phyloP scores from a whole-genome alignment of 2,113 vertebrate species.

The Chelonoidis abingdonii region DNA sequence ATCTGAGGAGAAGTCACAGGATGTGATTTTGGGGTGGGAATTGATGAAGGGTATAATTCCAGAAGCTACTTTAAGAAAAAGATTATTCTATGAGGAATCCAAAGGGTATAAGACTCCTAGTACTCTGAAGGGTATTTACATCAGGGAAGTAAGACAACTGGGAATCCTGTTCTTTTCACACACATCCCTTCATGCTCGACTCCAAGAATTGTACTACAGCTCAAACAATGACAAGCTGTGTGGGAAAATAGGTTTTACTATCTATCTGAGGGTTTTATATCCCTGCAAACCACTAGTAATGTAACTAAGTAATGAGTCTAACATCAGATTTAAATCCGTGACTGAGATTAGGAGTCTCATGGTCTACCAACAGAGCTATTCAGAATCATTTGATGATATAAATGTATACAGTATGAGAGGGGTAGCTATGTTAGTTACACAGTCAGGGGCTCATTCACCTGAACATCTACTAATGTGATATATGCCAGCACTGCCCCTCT shows the following conservation, averaged over 20 bases:
- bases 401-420: too few species aligned
- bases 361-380: background rate
- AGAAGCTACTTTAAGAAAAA: background rate
- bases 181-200: background rate
- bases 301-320: background rate
- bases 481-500: too few species aligned
- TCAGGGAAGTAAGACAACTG: background rate
- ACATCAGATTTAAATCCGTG: background rate
- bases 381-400: background rate
- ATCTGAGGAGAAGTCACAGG: background rate
- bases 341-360: background rate
- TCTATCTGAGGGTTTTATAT: background rate
- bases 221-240: background rate
- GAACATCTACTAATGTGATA: too few species aligned
- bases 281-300: background rate
- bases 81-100: background rate
- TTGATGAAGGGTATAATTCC: fast-evolving
- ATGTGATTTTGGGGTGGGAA: background rate
- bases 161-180: background rate
- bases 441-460: too few species aligned
- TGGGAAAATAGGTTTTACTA: background rate
- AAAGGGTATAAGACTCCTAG: fast-evolving
- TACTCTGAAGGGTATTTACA: background rate
- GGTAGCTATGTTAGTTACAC: too few species aligned
- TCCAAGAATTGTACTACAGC: background rate